These are phyloP conservation scores for Gnatocerus cornutus DNA, from an alignment of 2,888 invertebrate genomes.

Conservation along the genomic window DNA sequence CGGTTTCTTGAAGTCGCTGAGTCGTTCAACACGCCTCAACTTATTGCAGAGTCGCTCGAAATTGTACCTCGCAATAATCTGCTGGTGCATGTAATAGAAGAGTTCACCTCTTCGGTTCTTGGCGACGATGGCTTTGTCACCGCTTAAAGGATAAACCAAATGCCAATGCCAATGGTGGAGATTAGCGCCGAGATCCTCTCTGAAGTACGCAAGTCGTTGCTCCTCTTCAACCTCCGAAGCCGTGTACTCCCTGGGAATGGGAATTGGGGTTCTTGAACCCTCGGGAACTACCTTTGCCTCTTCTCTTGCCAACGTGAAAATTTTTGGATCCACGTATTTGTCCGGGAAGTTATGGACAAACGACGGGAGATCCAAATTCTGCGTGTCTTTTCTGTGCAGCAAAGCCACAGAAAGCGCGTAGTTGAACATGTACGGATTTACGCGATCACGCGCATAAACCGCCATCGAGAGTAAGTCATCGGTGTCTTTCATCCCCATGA, in stretches of 20 bases:
- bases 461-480: constrained; percentile 83
- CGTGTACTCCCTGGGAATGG: constrained; percentile 83
- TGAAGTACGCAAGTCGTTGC: constrained; percentile 86
- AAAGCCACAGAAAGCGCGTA: constrained; percentile 85
- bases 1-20: constrained; percentile 79
- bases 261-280: constrained; percentile 77
- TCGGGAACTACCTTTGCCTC: constrained; percentile 77
- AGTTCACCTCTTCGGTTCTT: constrained; percentile 87
- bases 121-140: constrained; percentile 75
- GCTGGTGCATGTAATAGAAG: constrained; percentile 85
- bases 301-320: constrained; percentile 81
- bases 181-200: constrained; percentile 88
- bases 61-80: constrained; percentile 80
- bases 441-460: constrained; percentile 80
- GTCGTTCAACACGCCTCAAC: constrained; percentile 77
- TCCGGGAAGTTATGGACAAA: constrained; percentile 87
- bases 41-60: constrained; percentile 83
- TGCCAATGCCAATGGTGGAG: constrained; percentile 95
- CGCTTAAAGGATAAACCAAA: constrained; percentile 85
- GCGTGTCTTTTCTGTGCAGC: constrained; percentile 82
- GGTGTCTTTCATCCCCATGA: constrained; percentile 73
- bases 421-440: constrained; percentile 88
- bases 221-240: constrained; percentile 83
- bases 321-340: constrained; percentile 85
- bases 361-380: constrained; percentile 80